Percentiles rank a stretch among this genome's conserved stretches.
These are phyloP conservation scores for Stratiomys singularior DNA, from an alignment of 2,888 invertebrate genomes.

Conservation along the genomic window DNA sequence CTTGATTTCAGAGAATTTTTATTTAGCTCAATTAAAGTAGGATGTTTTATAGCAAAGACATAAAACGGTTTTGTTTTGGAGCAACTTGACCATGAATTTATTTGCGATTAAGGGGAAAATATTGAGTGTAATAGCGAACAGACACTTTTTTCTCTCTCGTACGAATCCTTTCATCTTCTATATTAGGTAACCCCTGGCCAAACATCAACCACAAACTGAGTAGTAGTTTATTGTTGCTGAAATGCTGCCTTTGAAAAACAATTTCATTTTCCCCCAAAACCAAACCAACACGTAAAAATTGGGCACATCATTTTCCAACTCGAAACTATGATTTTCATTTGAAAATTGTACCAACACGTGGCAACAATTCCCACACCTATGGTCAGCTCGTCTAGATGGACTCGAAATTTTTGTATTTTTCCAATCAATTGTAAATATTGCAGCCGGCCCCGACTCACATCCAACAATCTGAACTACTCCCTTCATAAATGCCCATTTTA, in stretches of 20 bases:
- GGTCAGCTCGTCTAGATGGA: neutral
- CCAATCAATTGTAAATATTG: conserved; percentile 1
- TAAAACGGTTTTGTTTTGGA: neutral
- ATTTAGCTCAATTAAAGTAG: neutral
- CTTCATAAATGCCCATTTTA: neutral
- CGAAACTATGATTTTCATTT: neutral
- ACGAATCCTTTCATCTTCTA: neutral
- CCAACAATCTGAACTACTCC: neutral
- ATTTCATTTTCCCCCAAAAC: neutral
- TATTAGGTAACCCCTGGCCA: neutral
- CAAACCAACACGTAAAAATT: neutral
- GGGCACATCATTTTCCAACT: neutral
- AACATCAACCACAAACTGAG: neutral
- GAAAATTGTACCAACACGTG: neutral
- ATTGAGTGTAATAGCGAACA: neutral
- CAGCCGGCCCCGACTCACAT: neutral
- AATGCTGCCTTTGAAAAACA: neutral
- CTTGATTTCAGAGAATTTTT: neutral
- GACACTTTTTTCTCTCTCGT: neutral
- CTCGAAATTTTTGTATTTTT: conserved; percentile 19
- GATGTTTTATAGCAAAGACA: neutral
- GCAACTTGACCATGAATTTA: conserved; percentile 3
- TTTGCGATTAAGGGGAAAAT: too few species aligned
- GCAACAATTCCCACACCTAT: neutral
- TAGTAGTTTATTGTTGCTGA: neutral